phyloP scores from a whole-genome alignment of 2,888 invertebrate species.

The Halictus quadricinctus region DNA sequence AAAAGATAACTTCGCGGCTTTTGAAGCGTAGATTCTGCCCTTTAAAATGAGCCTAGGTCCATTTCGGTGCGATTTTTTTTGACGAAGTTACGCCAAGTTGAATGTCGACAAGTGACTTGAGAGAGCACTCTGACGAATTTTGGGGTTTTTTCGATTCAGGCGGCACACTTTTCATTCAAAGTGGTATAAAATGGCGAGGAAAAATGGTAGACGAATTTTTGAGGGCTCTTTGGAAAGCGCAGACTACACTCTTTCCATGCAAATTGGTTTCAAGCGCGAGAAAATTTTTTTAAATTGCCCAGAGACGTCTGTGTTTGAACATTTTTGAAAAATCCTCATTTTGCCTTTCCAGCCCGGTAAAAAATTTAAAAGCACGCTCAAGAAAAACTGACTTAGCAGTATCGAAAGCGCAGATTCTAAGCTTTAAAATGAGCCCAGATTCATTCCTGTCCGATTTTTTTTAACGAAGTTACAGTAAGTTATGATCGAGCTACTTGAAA shows the following conservation, averaged over 20 bases:
- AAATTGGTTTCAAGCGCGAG: not conserved
- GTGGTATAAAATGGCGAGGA: not conserved
- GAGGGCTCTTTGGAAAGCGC: not conserved
- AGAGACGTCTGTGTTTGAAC: not conserved
- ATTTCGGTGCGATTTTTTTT: not conserved
- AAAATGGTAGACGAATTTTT: not conserved
- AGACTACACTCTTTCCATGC: not conserved
- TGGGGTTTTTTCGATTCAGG: not conserved
- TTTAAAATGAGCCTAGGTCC: not conserved
- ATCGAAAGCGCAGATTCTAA: not conserved
- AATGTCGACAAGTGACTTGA: not conserved
- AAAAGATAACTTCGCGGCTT: fast-evolving
- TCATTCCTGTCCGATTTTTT: not conserved
- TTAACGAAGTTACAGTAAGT: too few relatives aligned
- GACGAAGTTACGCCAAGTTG: not conserved
- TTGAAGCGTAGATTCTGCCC: not conserved
- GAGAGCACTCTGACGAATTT: not conserved
- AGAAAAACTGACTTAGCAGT: not conserved
- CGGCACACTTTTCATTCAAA: not conserved
- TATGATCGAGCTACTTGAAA: too few relatives aligned
- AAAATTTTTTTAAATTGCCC: not conserved
- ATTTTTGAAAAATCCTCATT: not conserved
- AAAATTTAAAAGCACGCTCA: not conserved
- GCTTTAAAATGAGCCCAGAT: not conserved
- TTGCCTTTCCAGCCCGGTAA: not conserved